Percentiles rank a stretch among this genome's conserved stretches.
These are phyloP conservation scores for Pentalonia nigronervosa DNA, from an alignment of 1,140 invertebrate species.

Conservation along the genomic window DNA sequence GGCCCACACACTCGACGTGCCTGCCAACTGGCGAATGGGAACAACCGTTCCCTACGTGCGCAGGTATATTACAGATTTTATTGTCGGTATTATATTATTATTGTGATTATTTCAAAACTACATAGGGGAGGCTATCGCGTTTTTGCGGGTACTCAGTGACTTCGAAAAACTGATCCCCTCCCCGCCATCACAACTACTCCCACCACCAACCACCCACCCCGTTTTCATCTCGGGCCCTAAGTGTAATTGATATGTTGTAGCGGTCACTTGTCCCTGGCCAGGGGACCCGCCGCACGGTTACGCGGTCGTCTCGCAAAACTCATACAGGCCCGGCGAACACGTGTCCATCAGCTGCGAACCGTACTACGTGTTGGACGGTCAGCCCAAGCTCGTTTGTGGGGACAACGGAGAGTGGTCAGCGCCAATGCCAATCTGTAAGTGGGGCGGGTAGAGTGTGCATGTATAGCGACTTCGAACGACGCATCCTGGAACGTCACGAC, in stretches of 20 bases:
- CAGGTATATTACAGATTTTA: constrained; percentile 67
- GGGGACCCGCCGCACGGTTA: constrained; percentile 78
- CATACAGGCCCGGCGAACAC: constrained; percentile 76
- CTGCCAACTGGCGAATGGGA: constrained; percentile 82
- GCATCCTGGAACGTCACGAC: background rate
- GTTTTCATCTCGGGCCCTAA: background rate
- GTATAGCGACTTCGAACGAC: constrained; percentile 35
- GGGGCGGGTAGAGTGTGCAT: background rate
- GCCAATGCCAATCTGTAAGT: constrained; percentile 81
- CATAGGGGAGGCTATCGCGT: background rate
- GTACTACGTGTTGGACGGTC: constrained; percentile 87
- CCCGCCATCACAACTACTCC: background rate
- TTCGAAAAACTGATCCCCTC: constrained; percentile 35
- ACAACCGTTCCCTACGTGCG: constrained; percentile 75
- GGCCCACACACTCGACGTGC: constrained; percentile 77
- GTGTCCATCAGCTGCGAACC: constrained; percentile 86
- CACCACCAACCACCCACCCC: background rate
- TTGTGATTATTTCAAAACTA: background rate
- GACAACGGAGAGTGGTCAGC: constrained; percentile 88
- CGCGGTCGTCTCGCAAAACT: constrained; percentile 73
- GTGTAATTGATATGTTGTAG: constrained; percentile 65
- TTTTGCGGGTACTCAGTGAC: constrained; percentile 43
- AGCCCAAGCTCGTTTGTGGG: constrained; percentile 84
- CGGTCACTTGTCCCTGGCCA: constrained; percentile 78
- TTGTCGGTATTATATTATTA: background rate